Evolutionary conservation across 2,797 vertebrate species (phyloP).

Genomic region (Calcarius lapponicus): DNA sequence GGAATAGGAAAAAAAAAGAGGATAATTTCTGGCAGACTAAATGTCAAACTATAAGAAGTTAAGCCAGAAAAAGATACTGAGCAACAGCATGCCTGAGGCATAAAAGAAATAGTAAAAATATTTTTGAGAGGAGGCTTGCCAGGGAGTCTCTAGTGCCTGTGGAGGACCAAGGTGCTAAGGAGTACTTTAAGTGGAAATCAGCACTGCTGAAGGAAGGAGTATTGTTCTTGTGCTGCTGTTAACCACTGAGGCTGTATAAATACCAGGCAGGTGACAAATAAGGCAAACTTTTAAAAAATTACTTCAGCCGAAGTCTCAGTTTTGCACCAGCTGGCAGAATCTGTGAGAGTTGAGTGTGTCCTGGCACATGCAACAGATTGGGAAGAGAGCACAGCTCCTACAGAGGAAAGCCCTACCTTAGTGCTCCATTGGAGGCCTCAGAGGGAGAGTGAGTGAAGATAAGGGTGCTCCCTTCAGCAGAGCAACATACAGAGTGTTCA

Average conservation of each 20-base stretch:
- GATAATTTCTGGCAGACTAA: neutral
- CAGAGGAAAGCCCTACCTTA: neutral
- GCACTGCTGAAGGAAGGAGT: neutral
- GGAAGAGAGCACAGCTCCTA: neutral
- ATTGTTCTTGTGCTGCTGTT: neutral
- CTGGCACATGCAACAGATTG: accelerated
- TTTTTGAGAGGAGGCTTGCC: slow-evolving; percentile 4
- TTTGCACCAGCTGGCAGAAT: neutral
- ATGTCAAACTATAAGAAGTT: slow-evolving; percentile 15
- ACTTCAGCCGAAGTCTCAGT: neutral
- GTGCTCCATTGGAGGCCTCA: neutral
- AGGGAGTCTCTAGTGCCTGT: neutral
- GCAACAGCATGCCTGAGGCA: slow-evolving; percentile 8
- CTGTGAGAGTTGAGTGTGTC: neutral
- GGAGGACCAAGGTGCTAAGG: neutral
- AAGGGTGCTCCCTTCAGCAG: neutral
- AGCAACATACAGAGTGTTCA: neutral
- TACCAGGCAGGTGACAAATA: neutral
- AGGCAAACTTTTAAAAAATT: neutral
- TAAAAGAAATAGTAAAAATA: neutral
- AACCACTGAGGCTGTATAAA: neutral
- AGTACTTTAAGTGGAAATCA: neutral
- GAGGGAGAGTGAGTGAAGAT: neutral
- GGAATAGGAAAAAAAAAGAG: neutral
- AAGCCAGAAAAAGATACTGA: slow-evolving; percentile 32